These are phyloP conservation scores for Muntiacus muntjak DNA, from an alignment of 2,113 vertebrate genomes.

Conservation along the genomic window DNA sequence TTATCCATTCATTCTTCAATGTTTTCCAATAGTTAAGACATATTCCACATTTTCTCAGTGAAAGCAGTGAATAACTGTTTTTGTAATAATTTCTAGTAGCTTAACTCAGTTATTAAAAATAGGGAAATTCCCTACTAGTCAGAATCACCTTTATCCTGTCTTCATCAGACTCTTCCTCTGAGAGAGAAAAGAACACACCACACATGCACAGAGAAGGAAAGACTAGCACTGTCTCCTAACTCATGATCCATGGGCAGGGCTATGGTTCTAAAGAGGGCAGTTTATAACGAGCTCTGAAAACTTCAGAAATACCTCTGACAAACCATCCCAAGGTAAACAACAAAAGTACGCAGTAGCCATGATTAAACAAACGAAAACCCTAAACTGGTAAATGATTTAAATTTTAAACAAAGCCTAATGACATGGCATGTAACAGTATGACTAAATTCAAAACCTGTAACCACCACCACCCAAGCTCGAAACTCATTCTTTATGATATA, in stretches of 20 bases:
- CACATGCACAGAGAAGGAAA: not conserved
- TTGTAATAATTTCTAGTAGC: not conserved
- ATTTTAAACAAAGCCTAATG: not conserved
- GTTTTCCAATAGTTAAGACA: not conserved
- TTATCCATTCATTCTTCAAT: not conserved
- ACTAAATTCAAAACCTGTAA: not conserved
- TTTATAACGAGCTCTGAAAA: not conserved
- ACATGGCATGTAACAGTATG: not conserved
- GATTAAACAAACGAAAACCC: not conserved
- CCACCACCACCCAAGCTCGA: not conserved
- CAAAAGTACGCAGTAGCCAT: not conserved
- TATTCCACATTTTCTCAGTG: not conserved
- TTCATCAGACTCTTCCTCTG: not conserved
- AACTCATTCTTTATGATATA: not conserved
- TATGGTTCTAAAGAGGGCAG: not conserved
- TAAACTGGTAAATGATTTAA: not conserved
- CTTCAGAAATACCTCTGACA: not conserved
- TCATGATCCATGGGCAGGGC: not conserved
- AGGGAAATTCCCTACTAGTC: not conserved
- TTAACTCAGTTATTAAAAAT: not conserved
- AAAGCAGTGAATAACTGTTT: not conserved
- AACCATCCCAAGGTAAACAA: not conserved
- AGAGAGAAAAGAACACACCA: not conserved
- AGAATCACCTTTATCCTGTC: not conserved
- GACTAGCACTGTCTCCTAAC: rapidly evolving